Percentiles rank a stretch among this genome's conserved stretches.
phyloP scores from a whole-genome alignment of 2,888 invertebrate species.

The Epicampocera succincta region DNA sequence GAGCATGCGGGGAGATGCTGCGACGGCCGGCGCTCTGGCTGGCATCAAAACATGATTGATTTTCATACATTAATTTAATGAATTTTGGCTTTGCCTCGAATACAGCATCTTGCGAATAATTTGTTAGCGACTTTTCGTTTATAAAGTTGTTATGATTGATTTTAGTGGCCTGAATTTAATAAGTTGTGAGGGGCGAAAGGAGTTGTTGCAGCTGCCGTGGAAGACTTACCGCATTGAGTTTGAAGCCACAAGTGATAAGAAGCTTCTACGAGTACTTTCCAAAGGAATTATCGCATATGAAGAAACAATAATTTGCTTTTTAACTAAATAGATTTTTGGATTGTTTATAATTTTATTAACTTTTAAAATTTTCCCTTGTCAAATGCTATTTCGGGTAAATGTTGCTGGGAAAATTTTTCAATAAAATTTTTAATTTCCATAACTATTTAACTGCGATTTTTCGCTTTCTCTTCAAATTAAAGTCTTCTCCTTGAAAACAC shows the following conservation, averaged over 20 bases:
- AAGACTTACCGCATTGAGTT: too few species aligned
- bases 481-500: too few species aligned
- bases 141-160: constrained; percentile 39
- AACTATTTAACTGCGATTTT: background rate
- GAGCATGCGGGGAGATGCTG: too few species aligned
- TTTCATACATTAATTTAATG: constrained; percentile 51
- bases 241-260: background rate
- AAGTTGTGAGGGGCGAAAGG: background rate
- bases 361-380: too few species aligned
- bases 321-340: too few species aligned
- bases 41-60: constrained; percentile 50
- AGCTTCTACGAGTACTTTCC: too few species aligned
- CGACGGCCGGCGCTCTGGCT: background rate
- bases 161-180: constrained; percentile 32
- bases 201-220: constrained; percentile 2
- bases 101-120: too few species aligned
- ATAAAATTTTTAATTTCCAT: background rate
- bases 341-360: too few species aligned
- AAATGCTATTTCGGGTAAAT: too few species aligned
- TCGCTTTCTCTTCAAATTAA: background rate
- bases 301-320: too few species aligned
- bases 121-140: background rate
- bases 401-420: too few species aligned
- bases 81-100: constrained; percentile 16
- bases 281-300: too few species aligned